Evolutionary conservation across 2,113 vertebrate genomes (phyloP).

Genomic region (Lophochroa leadbeateri): DNA sequence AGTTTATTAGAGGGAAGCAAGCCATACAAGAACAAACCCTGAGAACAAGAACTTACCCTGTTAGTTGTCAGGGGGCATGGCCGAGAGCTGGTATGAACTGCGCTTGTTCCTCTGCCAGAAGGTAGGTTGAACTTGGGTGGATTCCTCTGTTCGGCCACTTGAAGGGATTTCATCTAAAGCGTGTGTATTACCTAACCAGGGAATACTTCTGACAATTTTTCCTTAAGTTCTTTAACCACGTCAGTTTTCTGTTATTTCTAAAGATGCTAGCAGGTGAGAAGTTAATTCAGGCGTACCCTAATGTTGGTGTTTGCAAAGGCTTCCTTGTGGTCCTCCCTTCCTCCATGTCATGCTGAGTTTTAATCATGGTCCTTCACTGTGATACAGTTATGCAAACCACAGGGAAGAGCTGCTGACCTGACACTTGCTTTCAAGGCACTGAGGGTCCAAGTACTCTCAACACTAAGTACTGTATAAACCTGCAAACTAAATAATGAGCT

Average conservation of each 20-base stretch:
- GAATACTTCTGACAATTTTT: not conserved
- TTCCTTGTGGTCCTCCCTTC: not conserved
- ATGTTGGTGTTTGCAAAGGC: not conserved
- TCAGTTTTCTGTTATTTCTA: not conserved
- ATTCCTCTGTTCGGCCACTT: not conserved
- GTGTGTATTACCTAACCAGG: not conserved
- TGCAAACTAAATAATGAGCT: not conserved
- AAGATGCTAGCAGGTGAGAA: not conserved
- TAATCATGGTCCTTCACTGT: not conserved
- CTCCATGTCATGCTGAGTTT: fast-evolving
- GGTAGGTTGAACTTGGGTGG: not conserved
- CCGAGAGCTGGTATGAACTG: not conserved
- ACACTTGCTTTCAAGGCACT: not conserved
- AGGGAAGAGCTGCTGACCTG: not conserved
- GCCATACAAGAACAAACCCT: not conserved
- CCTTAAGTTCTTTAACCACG: not conserved
- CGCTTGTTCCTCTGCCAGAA: not conserved
- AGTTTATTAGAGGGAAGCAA: not conserved
- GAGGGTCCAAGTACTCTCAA: not conserved
- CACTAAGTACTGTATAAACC: not conserved
- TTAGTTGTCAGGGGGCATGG: not conserved
- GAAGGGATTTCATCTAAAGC: not conserved
- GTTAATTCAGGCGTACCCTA: not conserved
- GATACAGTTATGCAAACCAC: fast-evolving
- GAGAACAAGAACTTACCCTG: too few relatives aligned